Evolutionary conservation across 2,888 invertebrate genomes (phyloP).

Genomic region (Margaritifera margaritifera): DNA sequence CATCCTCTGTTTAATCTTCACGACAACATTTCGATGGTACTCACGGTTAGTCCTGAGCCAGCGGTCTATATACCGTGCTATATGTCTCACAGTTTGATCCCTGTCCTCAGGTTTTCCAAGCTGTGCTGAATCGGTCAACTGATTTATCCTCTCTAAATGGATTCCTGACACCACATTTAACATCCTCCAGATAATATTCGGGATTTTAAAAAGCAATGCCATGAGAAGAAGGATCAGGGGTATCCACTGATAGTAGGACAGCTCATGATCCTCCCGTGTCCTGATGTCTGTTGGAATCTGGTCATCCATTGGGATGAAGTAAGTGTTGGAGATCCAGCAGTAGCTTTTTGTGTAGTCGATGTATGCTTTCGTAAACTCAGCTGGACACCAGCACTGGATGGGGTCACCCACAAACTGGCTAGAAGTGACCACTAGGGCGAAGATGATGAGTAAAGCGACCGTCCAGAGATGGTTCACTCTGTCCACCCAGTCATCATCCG

Average conservation of each 20-base stretch:
- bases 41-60: slow-evolving; percentile 52
- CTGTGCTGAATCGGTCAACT: slow-evolving; percentile 37
- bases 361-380: slow-evolving; percentile 71
- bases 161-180: slow-evolving; percentile 49
- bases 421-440: slow-evolving; percentile 60
- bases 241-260: slow-evolving; percentile 72
- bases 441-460: slow-evolving; percentile 56
- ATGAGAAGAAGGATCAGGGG: slow-evolving; percentile 67
- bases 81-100: slow-evolving; percentile 37
- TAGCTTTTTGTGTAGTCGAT: slow-evolving; percentile 75
- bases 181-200: slow-evolving; percentile 50
- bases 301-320: slow-evolving; percentile 69
- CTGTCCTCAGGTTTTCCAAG: slow-evolving; percentile 46
- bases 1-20: slow-evolving; percentile 36
- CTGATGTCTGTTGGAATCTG: slow-evolving; percentile 40
- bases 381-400: slow-evolving; percentile 65
- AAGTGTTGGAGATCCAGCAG: slow-evolving; percentile 76
- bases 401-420: slow-evolving; percentile 66
- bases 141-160: slow-evolving; percentile 41
- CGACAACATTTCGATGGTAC: slow-evolving; percentile 41
- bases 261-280: slow-evolving; percentile 46
- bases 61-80: slow-evolving; percentile 47
- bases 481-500: slow-evolving; percentile 66
- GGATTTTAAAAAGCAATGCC: slow-evolving; percentile 52
- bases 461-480: slow-evolving; percentile 65